Evolutionary conservation across 2,797 vertebrate species (phyloP).

Genomic region (Semaprochilodus insignis): DNA sequence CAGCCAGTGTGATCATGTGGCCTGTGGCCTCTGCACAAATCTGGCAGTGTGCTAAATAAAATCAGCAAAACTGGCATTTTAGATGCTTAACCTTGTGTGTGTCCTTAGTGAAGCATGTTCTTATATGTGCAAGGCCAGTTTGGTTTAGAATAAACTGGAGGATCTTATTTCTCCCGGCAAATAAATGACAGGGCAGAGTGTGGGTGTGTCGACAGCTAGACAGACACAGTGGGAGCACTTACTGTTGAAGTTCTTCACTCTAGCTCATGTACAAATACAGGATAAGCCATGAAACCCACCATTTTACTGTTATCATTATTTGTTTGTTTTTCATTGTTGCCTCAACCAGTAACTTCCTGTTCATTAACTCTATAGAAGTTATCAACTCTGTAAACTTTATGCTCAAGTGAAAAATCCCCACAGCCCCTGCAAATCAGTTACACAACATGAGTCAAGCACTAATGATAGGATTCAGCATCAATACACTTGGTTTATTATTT

Average conservation of each 20-base stretch:
- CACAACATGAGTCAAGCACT: neutral
- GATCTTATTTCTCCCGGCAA: slow-evolving; percentile 5
- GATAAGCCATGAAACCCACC: neutral
- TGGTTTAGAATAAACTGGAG: neutral
- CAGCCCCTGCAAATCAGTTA: neutral
- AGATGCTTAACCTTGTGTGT: neutral
- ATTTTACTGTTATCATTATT: no score
- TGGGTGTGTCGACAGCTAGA: neutral
- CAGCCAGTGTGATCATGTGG: slow-evolving; percentile 29
- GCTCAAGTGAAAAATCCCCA: neutral
- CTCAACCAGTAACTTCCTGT: neutral
- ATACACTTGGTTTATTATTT: neutral
- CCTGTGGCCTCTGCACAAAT: slow-evolving; percentile 20
- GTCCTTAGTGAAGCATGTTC: neutral
- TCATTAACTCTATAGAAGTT: no score
- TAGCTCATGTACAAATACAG: neutral
- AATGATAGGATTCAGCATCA: neutral
- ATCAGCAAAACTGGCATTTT: neutral
- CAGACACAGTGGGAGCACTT: no score
- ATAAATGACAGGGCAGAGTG: neutral
- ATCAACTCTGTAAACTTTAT: neutral
- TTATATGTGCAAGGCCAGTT: neutral
- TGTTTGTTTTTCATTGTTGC: neutral
- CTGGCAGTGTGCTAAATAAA: slow-evolving; percentile 4
- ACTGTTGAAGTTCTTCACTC: neutral